Conservation (phyloP, 2,888 invertebrate genomes). For the Apantesis nais region DNA sequence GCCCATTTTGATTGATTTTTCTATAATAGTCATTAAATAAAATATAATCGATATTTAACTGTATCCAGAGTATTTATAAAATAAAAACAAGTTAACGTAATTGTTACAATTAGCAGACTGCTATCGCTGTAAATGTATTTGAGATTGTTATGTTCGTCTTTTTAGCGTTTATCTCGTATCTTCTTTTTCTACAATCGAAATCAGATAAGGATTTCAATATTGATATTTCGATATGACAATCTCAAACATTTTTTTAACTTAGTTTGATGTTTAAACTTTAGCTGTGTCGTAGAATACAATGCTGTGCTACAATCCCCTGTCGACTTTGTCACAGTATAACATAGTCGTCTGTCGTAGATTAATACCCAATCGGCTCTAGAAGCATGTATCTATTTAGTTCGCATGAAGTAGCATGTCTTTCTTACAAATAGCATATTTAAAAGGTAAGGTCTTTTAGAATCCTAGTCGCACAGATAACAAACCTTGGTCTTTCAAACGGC, state of each 20-base stretch:
- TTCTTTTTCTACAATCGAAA: not conserved
- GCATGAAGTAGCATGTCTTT: constrained; percentile 57
- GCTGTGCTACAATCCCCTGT: constrained; percentile 74
- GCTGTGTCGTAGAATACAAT: constrained; percentile 58
- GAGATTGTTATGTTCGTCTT: constrained; percentile 7
- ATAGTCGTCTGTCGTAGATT: constrained; percentile 53
- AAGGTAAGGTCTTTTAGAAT: constrained; percentile 43
- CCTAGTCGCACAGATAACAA: constrained; percentile 4
- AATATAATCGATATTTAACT: not conserved
- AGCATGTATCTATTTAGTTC: constrained; percentile 53
- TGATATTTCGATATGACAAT: constrained; percentile 4
- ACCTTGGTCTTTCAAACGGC: not conserved
- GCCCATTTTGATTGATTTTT: not conserved
- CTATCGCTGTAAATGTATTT: not conserved
- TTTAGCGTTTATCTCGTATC: not conserved
- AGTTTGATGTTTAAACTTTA: constrained; percentile 33
- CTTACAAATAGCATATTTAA: constrained; percentile 12
- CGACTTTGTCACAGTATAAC: constrained; percentile 44
- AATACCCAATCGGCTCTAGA: constrained; percentile 48
- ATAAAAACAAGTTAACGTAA: not conserved
- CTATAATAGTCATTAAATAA: not conserved
- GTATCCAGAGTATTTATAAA: not conserved
- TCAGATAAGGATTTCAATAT: not conserved
- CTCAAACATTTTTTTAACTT: constrained; percentile 17
- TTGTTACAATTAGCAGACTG: not conserved